Base-by-base conservation (phyloP, 2,797 vertebrate genomes). In the Miichthys miiuy region DNA sequence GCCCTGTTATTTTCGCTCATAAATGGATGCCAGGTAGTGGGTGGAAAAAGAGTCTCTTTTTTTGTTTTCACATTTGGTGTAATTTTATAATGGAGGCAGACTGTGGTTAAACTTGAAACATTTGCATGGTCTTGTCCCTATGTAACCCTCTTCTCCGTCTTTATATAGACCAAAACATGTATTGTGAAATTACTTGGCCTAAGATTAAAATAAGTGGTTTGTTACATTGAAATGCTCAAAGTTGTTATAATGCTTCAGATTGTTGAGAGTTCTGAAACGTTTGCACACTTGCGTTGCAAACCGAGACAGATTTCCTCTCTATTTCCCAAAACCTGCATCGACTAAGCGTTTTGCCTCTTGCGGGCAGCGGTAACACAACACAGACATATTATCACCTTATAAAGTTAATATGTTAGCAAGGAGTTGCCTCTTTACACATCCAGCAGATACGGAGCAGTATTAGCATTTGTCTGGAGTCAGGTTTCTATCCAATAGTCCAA, bases 11-110 rank as follows among this genome's bases (percentile, higher is more conserved):
- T 93, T 93, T 93, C 86, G 25, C 87, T 90, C 85, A 77, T 92
- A 92, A 90, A 92, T 92, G 82, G 86, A 88, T 92, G 90, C 91
- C 91, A 94, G 91, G 92, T 93, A 93, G 91, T 88, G 88, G 89
- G 89, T 90, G 89, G 91, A 93, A 92, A 88, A 86, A 87, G 68
- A 72, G 62, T 79, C 48, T 65, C 38, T 88, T 87, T 79, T 88
- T 84, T 85, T 91, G 61, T 92, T 87, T 91, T 89, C 55, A 83
- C 77, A 80, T 92, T 92, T 85, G 73, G 80, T 90, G 74, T 86
- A 89, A 92, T 92, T 91, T 91, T 88, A 89, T 89, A 88, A 93
- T 88, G 42, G 57, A 75, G 66, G 51, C 81, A 78, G 85, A 90
- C 87, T 91, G 89, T 83, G 87, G 89, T 90, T 82, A 38, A 82